phyloP scores from a whole-genome alignment of 1,140 invertebrate genomes.

The Atta cephalotes region DNA sequence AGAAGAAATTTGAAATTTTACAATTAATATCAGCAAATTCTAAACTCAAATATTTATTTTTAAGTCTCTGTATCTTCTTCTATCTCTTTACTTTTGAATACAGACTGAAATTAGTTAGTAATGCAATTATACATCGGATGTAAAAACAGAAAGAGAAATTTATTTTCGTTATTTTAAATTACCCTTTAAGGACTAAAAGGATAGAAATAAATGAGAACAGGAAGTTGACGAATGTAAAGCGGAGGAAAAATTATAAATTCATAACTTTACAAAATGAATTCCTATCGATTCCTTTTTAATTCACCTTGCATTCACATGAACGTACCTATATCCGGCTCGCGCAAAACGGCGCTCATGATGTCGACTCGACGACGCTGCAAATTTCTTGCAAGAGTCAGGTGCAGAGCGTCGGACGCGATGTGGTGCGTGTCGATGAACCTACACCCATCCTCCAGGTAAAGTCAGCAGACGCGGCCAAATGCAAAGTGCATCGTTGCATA shows the following conservation, averaged over 20 bases:
- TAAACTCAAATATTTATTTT: neutral
- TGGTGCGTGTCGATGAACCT: slow-evolving; percentile 76
- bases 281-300: slow-evolving; percentile 13
- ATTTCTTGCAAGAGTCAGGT: slow-evolving; percentile 73
- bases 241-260: neutral
- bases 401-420: slow-evolving; percentile 48
- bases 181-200: neutral
- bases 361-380: slow-evolving; percentile 66
- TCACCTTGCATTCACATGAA: neutral
- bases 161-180: neutral
- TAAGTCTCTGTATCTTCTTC: neutral
- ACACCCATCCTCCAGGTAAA: slow-evolving; percentile 56
- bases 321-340: neutral
- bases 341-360: slow-evolving; percentile 20
- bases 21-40: neutral
- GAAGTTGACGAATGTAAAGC: neutral
- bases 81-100: neutral
- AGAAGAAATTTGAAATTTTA: neutral
- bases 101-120: neutral
- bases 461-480: slow-evolving; percentile 69
- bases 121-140: neutral
- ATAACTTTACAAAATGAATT: slow-evolving; percentile 16
- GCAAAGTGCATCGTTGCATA: slow-evolving; percentile 76
- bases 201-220: neutral
- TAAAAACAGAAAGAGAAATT: neutral